Evolutionary conservation across 2,888 invertebrate genomes (phyloP).

Genomic region (Prionchulus punctatus): DNA sequence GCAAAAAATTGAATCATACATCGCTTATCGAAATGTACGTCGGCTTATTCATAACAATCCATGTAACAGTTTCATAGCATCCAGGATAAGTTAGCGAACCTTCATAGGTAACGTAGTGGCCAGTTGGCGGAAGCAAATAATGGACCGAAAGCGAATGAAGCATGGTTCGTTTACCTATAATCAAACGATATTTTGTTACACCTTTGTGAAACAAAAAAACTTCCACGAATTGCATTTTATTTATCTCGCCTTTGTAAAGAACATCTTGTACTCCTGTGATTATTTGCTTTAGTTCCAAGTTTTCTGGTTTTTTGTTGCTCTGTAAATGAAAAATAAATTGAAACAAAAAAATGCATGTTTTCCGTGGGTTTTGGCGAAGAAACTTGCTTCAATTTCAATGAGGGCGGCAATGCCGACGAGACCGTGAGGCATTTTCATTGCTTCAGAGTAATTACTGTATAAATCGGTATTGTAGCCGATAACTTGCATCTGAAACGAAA

Average conservation of each 20-base stretch:
- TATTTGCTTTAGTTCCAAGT: neutral
- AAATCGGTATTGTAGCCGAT: conserved; percentile 94
- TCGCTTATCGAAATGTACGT: conserved; percentile 87
- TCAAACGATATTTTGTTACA: too few relatives aligned
- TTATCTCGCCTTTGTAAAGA: conserved; percentile 2
- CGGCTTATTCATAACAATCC: conserved; percentile 94
- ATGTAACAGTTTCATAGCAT: conserved; percentile 50
- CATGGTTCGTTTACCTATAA: conserved; percentile 60
- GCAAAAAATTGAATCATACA: conserved; percentile 44
- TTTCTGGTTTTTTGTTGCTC: neutral
- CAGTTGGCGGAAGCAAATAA: conserved; percentile 71
- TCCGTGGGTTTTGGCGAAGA: neutral
- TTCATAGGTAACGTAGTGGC: conserved; percentile 91
- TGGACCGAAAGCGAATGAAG: conserved; percentile 68
- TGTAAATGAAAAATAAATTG: neutral
- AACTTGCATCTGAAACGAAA: conserved; percentile 70
- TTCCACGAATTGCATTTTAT: neutral
- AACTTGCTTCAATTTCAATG: conserved; percentile 53
- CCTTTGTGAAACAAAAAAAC: neutral
- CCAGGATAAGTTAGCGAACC: conserved; percentile 85
- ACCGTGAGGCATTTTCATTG: conserved; percentile 79
- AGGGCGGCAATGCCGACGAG: conserved; percentile 82
- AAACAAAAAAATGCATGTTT: neutral
- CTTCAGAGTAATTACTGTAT: conserved; percentile 87
- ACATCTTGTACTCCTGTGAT: neutral